Evolutionary conservation across 53 echinoderm and acorn worm species (phyloP).

Genomic region (Luidia sarsii): DNA sequence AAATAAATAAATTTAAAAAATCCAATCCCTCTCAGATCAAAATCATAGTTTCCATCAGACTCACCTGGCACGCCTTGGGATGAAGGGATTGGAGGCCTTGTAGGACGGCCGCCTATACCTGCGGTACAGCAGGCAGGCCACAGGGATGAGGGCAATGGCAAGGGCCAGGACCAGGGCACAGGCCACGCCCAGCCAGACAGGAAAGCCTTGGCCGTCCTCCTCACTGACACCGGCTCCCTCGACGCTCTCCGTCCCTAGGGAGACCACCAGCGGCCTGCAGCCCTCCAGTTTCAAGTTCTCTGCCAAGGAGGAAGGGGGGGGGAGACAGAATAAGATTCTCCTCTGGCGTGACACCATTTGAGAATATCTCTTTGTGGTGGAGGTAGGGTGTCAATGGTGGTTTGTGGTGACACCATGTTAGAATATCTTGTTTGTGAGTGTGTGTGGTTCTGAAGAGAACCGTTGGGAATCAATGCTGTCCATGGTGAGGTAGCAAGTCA

Average conservation of each 20-base stretch:
- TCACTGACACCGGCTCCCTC: not conserved
- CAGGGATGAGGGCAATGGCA: not conserved
- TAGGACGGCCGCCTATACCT: not conserved
- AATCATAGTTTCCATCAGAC: too few species aligned
- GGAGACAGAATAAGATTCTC: not conserved
- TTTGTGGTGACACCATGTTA: too few species aligned
- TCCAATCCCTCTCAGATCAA: too few species aligned
- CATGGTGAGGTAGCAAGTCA: too few species aligned
- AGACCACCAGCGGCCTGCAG: conserved; percentile 1
- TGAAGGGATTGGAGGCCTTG: not conserved
- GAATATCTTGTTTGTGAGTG: too few species aligned
- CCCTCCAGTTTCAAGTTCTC: not conserved
- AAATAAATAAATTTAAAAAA: too few species aligned
- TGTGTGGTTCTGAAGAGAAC: too few species aligned
- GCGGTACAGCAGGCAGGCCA: not conserved
- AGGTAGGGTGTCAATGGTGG: not conserved
- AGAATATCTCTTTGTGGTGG: not conserved
- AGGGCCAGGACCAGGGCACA: not conserved
- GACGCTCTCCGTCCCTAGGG: not conserved
- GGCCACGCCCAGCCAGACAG: not conserved
- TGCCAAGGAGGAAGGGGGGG: too few species aligned
- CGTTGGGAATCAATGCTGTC: too few species aligned
- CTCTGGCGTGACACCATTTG: not conserved
- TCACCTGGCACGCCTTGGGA: conserved; percentile 33
- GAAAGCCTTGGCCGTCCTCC: not conserved